Base-by-base conservation (phyloP, 1,140 invertebrate genomes). In the Vanessa tameamea region DNA sequence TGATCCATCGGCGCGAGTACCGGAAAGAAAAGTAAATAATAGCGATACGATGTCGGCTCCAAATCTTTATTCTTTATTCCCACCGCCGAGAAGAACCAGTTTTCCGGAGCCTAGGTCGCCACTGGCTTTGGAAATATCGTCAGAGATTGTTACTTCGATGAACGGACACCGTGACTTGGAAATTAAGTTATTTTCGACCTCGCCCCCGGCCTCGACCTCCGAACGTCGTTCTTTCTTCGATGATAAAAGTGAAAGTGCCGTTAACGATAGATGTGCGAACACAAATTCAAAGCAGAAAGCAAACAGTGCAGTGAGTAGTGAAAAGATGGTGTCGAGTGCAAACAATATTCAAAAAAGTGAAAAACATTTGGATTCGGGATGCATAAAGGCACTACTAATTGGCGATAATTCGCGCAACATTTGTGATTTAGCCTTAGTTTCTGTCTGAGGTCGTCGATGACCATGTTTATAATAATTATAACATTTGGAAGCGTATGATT, bases 101-200 rank as follows among this genome's bases (percentile, higher is more conserved):
- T 90, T 83, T 74, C 91, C 86, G 13, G 90, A 92, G 75, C 87
- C 90, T 57, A 84, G 87, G 61, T 91, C 78, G 53, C 87, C 82
- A 66, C 82, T 88, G 63, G 87, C 85, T 64, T 88, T 96, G 67
- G 94, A 96, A 84, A 95, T 97, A n/a, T 96, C 95, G 0, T 96
- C 96, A 15, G 95, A 96, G 79, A 96, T 97, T 71, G 95, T 96
- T 47, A 96, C 96, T 23, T 96, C 96, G 70, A 94, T 94, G 61
- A 96, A 96, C 83, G 96, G 96, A 6, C 96, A 96, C 82, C 93
- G 96, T 63, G 96, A 96, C 86, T 89, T 96, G 78, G 96, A 97
- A 88, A 97, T 96, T 82, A 96, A 96, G 81, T 95, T 97, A 88
- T 96, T 95, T 86, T 95, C 95, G 66, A 93, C 92, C 43, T 94